Base-by-base conservation (phyloP, 2,797 vertebrate genomes). In the Etheostoma nigrum region DNA sequence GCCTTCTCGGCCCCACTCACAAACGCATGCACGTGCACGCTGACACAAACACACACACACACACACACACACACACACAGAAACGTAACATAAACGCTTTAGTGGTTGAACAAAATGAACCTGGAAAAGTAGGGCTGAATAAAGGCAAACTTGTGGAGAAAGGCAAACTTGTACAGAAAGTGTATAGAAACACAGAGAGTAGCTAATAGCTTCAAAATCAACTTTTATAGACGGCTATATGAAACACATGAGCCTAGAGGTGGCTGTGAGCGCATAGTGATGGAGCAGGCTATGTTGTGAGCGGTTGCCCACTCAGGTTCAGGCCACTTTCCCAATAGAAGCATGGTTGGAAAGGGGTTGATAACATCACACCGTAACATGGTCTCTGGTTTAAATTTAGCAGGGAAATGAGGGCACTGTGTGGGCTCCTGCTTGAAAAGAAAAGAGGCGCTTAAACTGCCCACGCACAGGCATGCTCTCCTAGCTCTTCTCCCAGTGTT, bases 301-400 rank as follows among this genome's bases (percentile, higher is more conserved):
- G 63, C 70, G 81, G 57, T 62, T 84, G 88, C 85, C 82, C 88
- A 85, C 83, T 83, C 84, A 87, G 86, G 89, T 87, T 84, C 33
- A 83, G 78, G 88, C 80, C 85, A 87, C 72, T 86, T 74, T 84
- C 67, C 67, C 69, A 47, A 75, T 57, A 87, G 72, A 80, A 72
- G 77, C 59, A 58, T 64, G 81, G 82, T 69, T 88, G 74, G 71
- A 79, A 86, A 86, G 68, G 85, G 89, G 81, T 88, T 62, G 87
- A 90, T 87, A 90, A 82, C 86, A 87, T 91, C 81, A 65, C 72
- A 78, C 83, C 72, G 88, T 88, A 90, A 74, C 89, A 42, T 76
- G 81, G 86, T 88, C 90, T 85, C 71, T 89, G 53, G 86, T 90
- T 92, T 94, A 94, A 95, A 93, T 93, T 93, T 94, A 95, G 94